Conservation (phyloP, 2,113 vertebrate species). For the Penelope pileata region DNA sequence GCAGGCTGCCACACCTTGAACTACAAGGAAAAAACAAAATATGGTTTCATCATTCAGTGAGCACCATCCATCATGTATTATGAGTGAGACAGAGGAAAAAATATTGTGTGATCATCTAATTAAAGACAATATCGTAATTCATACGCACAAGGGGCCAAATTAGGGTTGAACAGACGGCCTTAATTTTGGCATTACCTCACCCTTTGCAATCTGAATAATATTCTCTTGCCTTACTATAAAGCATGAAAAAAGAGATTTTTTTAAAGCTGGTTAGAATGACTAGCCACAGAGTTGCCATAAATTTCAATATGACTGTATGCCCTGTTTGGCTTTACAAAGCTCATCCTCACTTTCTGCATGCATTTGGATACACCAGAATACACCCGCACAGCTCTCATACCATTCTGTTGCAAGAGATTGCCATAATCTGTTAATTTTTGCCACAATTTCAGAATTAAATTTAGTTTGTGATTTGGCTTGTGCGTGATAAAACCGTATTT, state of each 20-base stretch:
- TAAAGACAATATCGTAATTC: constrained; percentile 43
- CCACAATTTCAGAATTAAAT: background rate
- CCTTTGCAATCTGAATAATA: background rate
- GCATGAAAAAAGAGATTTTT: background rate
- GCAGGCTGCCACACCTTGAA: constrained; percentile 44
- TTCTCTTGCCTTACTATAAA: background rate
- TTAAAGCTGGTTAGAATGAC: background rate
- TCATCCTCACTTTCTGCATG: background rate
- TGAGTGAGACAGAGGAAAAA: constrained; percentile 16
- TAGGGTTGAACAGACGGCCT: background rate
- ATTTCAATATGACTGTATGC: background rate
- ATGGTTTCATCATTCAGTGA: constrained; percentile 26
- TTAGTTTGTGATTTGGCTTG: background rate
- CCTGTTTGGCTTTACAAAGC: background rate
- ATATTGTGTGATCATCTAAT: constrained; percentile 42
- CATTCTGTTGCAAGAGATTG: background rate
- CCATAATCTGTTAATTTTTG: background rate
- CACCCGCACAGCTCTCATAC: background rate
- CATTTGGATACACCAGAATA: background rate
- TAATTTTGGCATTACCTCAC: constrained; percentile 50
- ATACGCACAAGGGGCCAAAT: constrained; percentile 22
- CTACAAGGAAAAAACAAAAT: background rate
- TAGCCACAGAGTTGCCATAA: background rate
- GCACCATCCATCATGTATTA: constrained; percentile 10
- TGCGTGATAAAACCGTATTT: background rate